Conservation (phyloP, 2,888 invertebrate genomes). For the Aproaerema taeniolella region DNA sequence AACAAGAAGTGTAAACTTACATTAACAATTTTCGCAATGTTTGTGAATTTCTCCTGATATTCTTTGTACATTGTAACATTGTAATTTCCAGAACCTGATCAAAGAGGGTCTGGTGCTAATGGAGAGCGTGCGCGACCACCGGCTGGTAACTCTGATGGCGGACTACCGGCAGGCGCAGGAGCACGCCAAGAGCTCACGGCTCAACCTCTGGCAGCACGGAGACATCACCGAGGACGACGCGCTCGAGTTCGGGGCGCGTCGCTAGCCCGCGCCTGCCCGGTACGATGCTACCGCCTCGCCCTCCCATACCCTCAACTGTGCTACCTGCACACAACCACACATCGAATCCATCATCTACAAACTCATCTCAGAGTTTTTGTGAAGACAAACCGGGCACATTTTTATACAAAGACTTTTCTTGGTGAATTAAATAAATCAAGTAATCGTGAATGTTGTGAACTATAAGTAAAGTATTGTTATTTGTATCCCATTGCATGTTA, state of each 20-base stretch:
- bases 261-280: constrained; percentile 44
- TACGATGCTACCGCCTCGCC: constrained; percentile 36
- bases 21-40: too few relatives aligned
- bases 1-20: too few relatives aligned
- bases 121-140: constrained; percentile 87
- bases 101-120: constrained; percentile 91
- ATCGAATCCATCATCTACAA: constrained; percentile 36
- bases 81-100: constrained; percentile 80
- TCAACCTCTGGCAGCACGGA: constrained; percentile 98
- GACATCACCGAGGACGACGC: constrained; percentile 97
- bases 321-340: constrained; percentile 45
- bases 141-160: constrained; percentile 85
- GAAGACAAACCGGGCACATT: constrained; percentile 25
- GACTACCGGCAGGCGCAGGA: constrained; percentile 93
- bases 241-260: constrained; percentile 66
- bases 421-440: too few relatives aligned
- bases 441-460: too few relatives aligned
- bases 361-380: constrained; percentile 42
- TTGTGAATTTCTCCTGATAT: too few relatives aligned
- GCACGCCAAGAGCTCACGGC: constrained; percentile 89
- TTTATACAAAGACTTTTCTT: too few relatives aligned
- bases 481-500: too few relatives aligned
- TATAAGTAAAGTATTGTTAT: too few relatives aligned
- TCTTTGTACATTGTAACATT: not conserved
- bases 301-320: constrained; percentile 36